Evolutionary conservation across 2,888 invertebrate genomes (phyloP).

Genomic region (Subacronicta megacephala): DNA sequence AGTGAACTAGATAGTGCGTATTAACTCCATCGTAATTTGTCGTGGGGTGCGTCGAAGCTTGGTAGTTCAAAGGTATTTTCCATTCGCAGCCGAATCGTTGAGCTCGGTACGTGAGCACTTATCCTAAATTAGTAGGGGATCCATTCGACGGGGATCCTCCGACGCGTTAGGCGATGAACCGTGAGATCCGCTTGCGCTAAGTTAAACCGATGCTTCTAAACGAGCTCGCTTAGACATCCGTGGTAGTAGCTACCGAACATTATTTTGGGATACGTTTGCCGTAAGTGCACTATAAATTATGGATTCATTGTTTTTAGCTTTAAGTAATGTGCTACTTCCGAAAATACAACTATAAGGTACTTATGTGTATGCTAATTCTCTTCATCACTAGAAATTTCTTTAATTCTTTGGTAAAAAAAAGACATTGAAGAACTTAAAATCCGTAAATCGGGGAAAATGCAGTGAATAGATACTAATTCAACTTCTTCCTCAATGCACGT

Average conservation of each 20-base stretch:
- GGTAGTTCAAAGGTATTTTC: constrained; percentile 72
- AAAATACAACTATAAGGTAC: too few species aligned
- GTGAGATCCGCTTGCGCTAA: constrained; percentile 73
- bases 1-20: constrained; percentile 60
- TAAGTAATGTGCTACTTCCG: not conserved
- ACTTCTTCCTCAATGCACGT: constrained; percentile 36
- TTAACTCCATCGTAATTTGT: constrained; percentile 66
- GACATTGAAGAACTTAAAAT: constrained; percentile 16
- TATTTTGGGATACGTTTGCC: constrained; percentile 43
- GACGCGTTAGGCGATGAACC: constrained; percentile 73
- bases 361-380: not conserved
- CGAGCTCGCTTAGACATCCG: constrained; percentile 63
- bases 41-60: constrained; percentile 65
- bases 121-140: constrained; percentile 81
- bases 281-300: constrained; percentile 42
- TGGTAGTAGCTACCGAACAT: constrained; percentile 47
- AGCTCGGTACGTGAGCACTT: constrained; percentile 80
- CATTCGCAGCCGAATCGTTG: constrained; percentile 70
- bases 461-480: constrained; percentile 45
- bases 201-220: constrained; percentile 72
- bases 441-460: constrained; percentile 17
- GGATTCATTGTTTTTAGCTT: constrained; percentile 33
- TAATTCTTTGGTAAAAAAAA: constrained; percentile 14
- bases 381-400: not conserved
- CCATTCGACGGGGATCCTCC: constrained; percentile 64